Percentiles rank a stretch among this genome's conserved stretches.
phyloP scores from a whole-genome alignment of 35 echinoderm and acorn worm genomes.

The Stichopus chloronotus region DNA sequence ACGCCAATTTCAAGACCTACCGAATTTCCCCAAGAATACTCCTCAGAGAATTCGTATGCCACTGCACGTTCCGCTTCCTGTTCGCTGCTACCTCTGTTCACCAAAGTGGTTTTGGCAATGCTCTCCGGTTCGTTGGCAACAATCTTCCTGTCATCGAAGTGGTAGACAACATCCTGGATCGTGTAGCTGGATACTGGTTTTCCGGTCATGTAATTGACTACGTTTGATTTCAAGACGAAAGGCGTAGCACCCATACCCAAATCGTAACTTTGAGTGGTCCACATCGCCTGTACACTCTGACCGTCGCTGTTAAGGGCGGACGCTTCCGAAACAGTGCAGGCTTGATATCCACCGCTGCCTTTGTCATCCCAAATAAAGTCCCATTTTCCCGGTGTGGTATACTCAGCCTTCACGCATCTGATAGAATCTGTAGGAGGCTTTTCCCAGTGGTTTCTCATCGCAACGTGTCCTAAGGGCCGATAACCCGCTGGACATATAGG shows the following conservation, averaged over 20 bases:
- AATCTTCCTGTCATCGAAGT: not conserved
- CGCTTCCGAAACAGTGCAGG: not conserved
- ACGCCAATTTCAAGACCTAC: constrained; percentile 17
- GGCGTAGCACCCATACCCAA: not conserved
- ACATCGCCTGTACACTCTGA: not conserved
- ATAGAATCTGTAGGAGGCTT: not conserved
- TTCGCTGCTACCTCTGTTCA: not conserved
- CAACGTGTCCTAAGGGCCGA: not conserved
- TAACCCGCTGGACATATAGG: not conserved
- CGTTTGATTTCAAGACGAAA: not conserved
- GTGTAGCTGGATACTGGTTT: not conserved
- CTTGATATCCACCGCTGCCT: not conserved
- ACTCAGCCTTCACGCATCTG: not conserved
- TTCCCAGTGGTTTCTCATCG: not conserved
- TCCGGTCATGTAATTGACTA: not conserved
- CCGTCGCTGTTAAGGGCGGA: not conserved
- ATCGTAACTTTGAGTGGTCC: too few relatives aligned
- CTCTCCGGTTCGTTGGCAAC: not conserved
- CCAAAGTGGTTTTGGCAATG: not conserved
- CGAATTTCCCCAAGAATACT: constrained; percentile 8
- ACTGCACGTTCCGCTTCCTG: not conserved
- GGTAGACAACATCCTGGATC: not conserved
- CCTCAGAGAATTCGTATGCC: not conserved
- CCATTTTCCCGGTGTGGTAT: not conserved
- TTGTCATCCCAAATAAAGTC: not conserved